Base-by-base conservation (phyloP, 1,140 invertebrate genomes). In the Euborellia annulipes region DNA sequence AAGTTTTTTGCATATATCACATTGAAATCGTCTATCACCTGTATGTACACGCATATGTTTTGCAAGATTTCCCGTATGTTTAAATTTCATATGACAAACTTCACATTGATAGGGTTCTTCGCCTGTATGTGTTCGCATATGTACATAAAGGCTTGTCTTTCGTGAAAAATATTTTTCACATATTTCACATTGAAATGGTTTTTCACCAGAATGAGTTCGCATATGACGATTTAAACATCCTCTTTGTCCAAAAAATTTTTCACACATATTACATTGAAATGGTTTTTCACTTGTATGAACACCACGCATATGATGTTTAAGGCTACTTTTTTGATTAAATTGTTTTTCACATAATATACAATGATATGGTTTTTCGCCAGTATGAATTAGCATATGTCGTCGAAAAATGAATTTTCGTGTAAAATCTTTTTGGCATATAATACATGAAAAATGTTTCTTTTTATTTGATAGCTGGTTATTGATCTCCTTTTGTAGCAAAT, bases 61-160 rank as follows among this genome's bases (percentile, higher is more conserved):
- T 6, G 4, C 11, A 11, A 27, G 23, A 27, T 27, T 27, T 4
- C 4, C 11, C 23, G 4, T 27, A 6, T 27, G 23, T 6, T 4
- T 6, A 36, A 55, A 55, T 11, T 48, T 48, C 43, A 51, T 52
- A 7, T 42, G 48, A 41, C 54, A 55, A 27, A 46, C 52, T 22
- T 54, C 50, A 48, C 54, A 56, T 42, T 53, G 53, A 39, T 50
- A 56, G 18, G 54, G 54, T 9, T 50, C 22, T 9, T 54, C 52
- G 8, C 54, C 54, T 18, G 51, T 53, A n/a, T 21, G n/a, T 8
- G 48, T 13, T 34, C 40, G 23, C 39, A 41, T 36, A 38, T 50
- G 48, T 13, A 8, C 17, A 16, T 23, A 22, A 3, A 50, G 17
- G 19, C 36, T 21, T 2, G 20, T 11, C n/a, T 50, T 46, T 14